These are phyloP conservation scores for Pantherophis guttatus DNA, from an alignment of 2,113 vertebrate species.

Conservation along the genomic window DNA sequence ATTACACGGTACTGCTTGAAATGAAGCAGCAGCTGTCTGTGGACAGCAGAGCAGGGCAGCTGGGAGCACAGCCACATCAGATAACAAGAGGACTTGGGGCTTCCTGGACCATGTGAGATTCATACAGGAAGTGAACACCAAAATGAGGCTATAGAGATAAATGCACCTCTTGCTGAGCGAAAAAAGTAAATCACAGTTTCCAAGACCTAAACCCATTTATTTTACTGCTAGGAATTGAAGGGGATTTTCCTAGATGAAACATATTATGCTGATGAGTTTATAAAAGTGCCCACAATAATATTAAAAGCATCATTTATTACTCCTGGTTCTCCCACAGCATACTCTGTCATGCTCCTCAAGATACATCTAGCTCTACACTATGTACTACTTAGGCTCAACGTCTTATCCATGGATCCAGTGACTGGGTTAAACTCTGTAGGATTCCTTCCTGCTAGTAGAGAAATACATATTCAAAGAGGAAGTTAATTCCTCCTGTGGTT, in stretches of 20 bases:
- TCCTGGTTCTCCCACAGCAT: neutral
- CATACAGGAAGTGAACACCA: neutral
- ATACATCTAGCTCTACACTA: neutral
- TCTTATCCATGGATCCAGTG: too few relatives aligned
- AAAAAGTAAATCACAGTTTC: neutral
- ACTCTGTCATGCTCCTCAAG: neutral
- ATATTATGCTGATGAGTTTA: neutral
- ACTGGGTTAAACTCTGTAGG: neutral
- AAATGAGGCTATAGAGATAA: neutral
- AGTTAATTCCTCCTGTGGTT: neutral
- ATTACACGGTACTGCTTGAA: neutral
- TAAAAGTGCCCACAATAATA: neutral
- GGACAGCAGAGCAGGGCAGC: neutral
- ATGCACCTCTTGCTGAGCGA: neutral
- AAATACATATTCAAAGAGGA: neutral
- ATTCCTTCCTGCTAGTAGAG: neutral
- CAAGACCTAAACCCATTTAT: neutral
- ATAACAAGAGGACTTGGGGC: conserved; percentile 8
- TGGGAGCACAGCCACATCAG: neutral
- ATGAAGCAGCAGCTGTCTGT: neutral
- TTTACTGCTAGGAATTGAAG: neutral
- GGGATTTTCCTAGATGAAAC: neutral
- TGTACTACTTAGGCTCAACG: neutral
- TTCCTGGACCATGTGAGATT: neutral
- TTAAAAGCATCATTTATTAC: neutral